Percentiles rank a stretch among this genome's conserved stretches.
phyloP scores from a whole-genome alignment of 2,113 vertebrate genomes.

The Equus przewalskii region DNA sequence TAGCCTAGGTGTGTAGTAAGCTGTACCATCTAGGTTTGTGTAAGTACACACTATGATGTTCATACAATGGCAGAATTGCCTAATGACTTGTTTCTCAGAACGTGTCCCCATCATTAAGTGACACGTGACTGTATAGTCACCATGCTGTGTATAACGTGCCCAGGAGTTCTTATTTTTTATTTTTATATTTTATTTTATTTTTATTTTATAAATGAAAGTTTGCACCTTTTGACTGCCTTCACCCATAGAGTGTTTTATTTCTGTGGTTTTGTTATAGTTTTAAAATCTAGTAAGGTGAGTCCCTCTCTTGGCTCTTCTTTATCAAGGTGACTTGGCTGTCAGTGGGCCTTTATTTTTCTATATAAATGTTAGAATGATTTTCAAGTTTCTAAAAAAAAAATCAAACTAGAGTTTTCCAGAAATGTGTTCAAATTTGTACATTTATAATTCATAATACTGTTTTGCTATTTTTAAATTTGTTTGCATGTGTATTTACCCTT shows the following conservation, averaged over 20 bases:
- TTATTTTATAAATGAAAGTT: background rate
- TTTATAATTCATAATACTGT: background rate
- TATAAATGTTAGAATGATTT: background rate
- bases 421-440: background rate
- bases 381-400: background rate
- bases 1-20: too few species aligned
- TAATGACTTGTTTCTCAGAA: too few species aligned
- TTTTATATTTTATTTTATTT: too few species aligned
- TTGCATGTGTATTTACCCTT: background rate
- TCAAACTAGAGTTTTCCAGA: background rate
- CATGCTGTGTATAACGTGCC: fast-evolving
- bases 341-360: background rate
- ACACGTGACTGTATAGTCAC: background rate
- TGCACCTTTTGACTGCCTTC: background rate
- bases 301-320: background rate
- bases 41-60: too few species aligned
- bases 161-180: too few species aligned
- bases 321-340: background rate
- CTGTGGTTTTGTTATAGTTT: background rate
- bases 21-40: too few species aligned
- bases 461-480: background rate
- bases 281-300: background rate
- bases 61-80: too few species aligned
- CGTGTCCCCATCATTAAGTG: too few species aligned
- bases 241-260: background rate